Evolutionary conservation across 1,140 invertebrate genomes (phyloP), one percentile per base, ranked within the genome.

Genomic region (Zaprionus taronus): DNA sequence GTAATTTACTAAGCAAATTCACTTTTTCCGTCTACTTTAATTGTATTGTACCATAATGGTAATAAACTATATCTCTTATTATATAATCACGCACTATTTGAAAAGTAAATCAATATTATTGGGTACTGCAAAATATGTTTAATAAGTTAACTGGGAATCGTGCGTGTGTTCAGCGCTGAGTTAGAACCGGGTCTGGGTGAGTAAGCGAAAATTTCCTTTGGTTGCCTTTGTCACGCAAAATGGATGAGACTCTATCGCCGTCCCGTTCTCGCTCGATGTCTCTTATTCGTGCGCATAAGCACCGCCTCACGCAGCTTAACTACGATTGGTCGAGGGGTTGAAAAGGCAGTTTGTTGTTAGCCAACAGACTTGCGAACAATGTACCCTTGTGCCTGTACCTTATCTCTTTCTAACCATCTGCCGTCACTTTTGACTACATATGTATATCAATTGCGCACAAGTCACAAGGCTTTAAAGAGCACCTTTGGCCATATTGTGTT

Each of bases 141-240:
- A 17, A 62, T 20, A 20, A 41, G 38, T 65, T 51, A 15, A 26
- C 56, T 47, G 36, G 4, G 24, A 53, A 68, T 73, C 49, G 38
- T 72, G 68, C 80, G 80, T 83, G 80, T 61, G 72, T 69, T 79
- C 80, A 69, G 17, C 47, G 41, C 77, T 56, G 47, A 58, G 61
- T 47, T 67, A 55, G 38, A 82, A 83, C 77, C 72, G 66, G 65
- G 65, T 81, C 80, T 81, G 77, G 69, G 66, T 68, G 67, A 75
- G 67, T 71, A 57, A 70, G 67, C 72, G 41, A 71, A 75, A 74
- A 73, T 68, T 49, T 15, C 44, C 22, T 67, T 31, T 20, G 64
- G 12, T n/a, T 9, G 68, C 28, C 3, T 47, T 47, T 15, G 47
- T 49, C 17, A n/a, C 44, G 55, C n/a, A 72, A 70, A 66, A 62